Evolutionary conservation across 2,113 vertebrate genomes (phyloP), one percentile per base, ranked within the genome.

Genomic region (Xerus inauris): DNA sequence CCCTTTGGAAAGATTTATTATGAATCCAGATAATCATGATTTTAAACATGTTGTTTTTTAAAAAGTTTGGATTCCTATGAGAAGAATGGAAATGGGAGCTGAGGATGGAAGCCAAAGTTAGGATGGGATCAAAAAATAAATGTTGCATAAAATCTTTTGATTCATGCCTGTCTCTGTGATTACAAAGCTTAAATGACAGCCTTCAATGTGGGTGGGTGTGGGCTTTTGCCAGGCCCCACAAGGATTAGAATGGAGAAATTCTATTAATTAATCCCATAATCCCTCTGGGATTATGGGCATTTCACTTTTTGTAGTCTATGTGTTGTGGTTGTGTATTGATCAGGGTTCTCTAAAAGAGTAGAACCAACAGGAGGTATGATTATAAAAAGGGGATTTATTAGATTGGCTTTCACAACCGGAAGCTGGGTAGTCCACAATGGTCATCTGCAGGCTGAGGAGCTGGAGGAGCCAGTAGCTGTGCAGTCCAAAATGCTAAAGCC

Each of bases 91-190:
- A 91, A 83, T 80, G 40, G 65, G 80, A 87, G 71, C 40, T 92
- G 30, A 96, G 32, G 2, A 93, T 82, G 87, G 95, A 97, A 95
- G 51, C 17, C 91, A 28, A 96, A 93, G 80, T 97, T 38, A 94
- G 38, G 24, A 87, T 80, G 82, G 80, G 19, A 82, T 92, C 16
- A 14, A 83, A 81, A 89, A 93, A 97, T 94, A 96, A 97, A 96
- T 64, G 51, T 86, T 93, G 76, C 79, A 22, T 76, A 42, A 95
- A 72, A 24, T 77, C 59, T 89, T 90, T 64, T 67, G 81, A 77
- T 64, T 75, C 14, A 20, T 84, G 51, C 71, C 14, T 72, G 0
- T 88, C 32, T 91, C 89, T 92, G 20, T 84, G 51, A 13, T 92
- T 59, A 64, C 26, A n/a, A 6, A 80, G 26, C 6, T 87, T 65